Evolutionary conservation across 2,888 invertebrate species (phyloP), one percentile per base, ranked within the genome.

Genomic region (Hirtodrosophila trivittata): DNA sequence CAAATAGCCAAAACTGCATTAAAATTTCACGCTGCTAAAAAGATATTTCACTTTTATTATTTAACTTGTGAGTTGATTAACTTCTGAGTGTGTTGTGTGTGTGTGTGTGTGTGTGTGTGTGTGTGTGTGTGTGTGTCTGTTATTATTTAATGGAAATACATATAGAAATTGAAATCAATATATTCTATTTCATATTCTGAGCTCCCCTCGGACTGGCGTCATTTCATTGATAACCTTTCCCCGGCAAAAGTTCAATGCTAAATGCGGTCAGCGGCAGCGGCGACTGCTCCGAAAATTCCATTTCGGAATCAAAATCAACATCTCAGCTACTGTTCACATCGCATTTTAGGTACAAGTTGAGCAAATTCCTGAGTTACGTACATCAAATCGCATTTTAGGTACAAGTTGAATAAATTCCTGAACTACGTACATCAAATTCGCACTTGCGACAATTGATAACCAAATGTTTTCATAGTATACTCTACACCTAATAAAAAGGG

Each of bases 211-310:
- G 18, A 3, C 3, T 21, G 18, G 18, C 18, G 18, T 21, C 18
- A 21, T 21, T 5, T 5, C 16, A 25, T 46, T 33, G 83, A 82
- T 84, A 84, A 84, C 82, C 82, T 83, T 30, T 75, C 1, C 6
- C 16, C 2, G 13, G 26, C 5, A 56, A 59, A 49, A 66, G 81
- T 73, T 82, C 81, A 82, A 73, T 80, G 84, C 75, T 75, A 71
- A 80, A 69, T 51, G 55, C 75, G 81, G 69, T 75, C 80, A 75
- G 35, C 54, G 59, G 13, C 63, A 62, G 21, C 13, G 12, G 21
- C 13, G 12, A 10, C 9, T 21, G 18, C n/a, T n/a, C n/a, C n/a
- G n/a, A n/a, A 10, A 63, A 54, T 39, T 50, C 16, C 39, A 63
- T 62, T 66, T 66, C 4, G 42, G n/a, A 33, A 52, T 55, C 49